Evolutionary conservation across 2,888 invertebrate species (phyloP), one percentile per base, ranked within the genome.

Genomic region (Mesorhabditis belari): DNA sequence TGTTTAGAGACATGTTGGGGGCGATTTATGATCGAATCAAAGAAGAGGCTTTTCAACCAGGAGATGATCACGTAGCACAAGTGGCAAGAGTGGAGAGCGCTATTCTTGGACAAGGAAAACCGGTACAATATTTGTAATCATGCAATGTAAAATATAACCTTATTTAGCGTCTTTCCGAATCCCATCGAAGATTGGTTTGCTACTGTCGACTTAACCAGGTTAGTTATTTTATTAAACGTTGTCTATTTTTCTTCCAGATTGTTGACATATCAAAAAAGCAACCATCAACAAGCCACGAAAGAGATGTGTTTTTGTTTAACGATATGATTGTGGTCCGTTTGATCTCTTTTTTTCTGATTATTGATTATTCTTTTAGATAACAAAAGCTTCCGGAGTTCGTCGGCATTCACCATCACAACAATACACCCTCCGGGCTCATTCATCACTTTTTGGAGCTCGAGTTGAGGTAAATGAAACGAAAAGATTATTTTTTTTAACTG

Each of bases 171-270:
- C 86, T 98, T 82, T 92, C 94, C 0, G 83, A 95, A 70, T 92
- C 96, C 0, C 95, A 96, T 82, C 88, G 98, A 4, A 87, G 98
- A 61, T 86, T 98, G 54, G 98, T 98, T 21, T 98, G 98, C 84
- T 98, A 96, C 84, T 98, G 98, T 81, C 89, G 98, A 2, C 86
- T 98, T 3, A 96, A 96, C 83, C 96, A 98, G n/a, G n/a, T n/a
- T n/a, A n/a, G n/a, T n/a, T n/a, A n/a, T n/a, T n/a, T n/a, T n/a
- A n/a, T n/a, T n/a, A n/a, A n/a, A n/a, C n/a, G n/a, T n/a, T n/a
- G n/a, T n/a, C n/a, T n/a, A n/a, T n/a, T n/a, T n/a, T n/a, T n/a
- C n/a, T n/a, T n/a, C n/a, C n/a, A n/a, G n/a, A 35, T 35, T n/a
- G 95, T 83, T 17, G 71, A 71, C 57, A 88, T 92, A 69, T 88